phyloP scores from a whole-genome alignment of 2,888 invertebrate genomes.

The Chirona hameri region DNA sequence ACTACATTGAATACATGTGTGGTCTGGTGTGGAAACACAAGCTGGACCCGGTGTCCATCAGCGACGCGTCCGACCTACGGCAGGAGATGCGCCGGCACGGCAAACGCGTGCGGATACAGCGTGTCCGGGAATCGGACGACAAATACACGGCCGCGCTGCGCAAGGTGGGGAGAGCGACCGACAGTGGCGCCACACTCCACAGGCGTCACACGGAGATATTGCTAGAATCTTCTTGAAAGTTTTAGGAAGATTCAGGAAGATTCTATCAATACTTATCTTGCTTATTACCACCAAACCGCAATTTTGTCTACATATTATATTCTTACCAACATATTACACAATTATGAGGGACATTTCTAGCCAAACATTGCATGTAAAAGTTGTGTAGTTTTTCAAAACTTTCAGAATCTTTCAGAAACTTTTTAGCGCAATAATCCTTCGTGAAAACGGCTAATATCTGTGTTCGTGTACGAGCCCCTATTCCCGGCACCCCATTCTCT shows the following conservation, averaged over 20 bases:
- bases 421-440: no score
- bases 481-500: neutral
- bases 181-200: neutral
- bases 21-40: constrained; percentile 64
- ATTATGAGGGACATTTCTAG: no score
- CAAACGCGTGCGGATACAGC: constrained; percentile 67
- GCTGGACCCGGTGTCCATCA: constrained; percentile 72
- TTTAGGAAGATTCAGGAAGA: no score
- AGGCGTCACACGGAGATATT: neutral
- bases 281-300: no score
- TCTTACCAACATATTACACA: no score
- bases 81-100: constrained; percentile 71
- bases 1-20: constrained; percentile 86
- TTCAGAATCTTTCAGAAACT: no score
- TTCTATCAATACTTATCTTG: no score
- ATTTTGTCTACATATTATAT: no score
- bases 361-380: no score
- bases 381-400: no score
- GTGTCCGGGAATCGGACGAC: constrained; percentile 77
- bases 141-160: constrained; percentile 79
- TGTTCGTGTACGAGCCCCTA: no score
- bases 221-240: no score
- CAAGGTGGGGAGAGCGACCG: constrained; percentile 59
- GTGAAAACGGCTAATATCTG: neutral
- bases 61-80: constrained; percentile 76